These are phyloP conservation scores for Xiphophorus birchmanni DNA, from an alignment of 2,797 vertebrate genomes.

Conservation along the genomic window DNA sequence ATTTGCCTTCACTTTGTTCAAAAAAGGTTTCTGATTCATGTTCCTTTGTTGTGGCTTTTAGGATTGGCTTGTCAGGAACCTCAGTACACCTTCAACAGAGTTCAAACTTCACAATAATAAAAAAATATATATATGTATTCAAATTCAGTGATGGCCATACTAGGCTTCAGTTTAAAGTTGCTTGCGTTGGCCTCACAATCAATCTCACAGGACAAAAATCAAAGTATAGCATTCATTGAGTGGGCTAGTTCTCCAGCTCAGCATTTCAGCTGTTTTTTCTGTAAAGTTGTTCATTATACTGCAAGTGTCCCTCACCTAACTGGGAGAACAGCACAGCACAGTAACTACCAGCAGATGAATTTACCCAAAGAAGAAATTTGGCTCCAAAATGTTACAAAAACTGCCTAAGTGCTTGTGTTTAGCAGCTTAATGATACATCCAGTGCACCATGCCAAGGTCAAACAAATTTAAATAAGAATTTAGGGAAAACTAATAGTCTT, in stretches of 20 bases:
- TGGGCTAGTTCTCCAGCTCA: background rate
- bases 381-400: background rate
- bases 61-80: background rate
- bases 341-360: background rate
- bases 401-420: background rate
- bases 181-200: background rate
- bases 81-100: background rate
- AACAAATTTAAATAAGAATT: background rate
- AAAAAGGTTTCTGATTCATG: background rate
- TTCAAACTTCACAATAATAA: background rate
- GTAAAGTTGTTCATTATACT: background rate
- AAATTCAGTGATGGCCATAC: background rate
- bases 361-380: background rate
- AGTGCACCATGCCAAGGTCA: background rate
- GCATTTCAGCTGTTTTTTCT: background rate
- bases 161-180: background rate
- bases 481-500: background rate
- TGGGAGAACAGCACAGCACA: background rate
- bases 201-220: background rate
- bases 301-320: background rate
- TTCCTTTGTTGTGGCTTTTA: background rate
- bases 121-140: background rate
- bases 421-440: background rate
- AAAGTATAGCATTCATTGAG: background rate
- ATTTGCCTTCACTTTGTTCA: background rate